Evolutionary conservation across 2,888 invertebrate species (phyloP).

Genomic region (Eurytoma californica): DNA sequence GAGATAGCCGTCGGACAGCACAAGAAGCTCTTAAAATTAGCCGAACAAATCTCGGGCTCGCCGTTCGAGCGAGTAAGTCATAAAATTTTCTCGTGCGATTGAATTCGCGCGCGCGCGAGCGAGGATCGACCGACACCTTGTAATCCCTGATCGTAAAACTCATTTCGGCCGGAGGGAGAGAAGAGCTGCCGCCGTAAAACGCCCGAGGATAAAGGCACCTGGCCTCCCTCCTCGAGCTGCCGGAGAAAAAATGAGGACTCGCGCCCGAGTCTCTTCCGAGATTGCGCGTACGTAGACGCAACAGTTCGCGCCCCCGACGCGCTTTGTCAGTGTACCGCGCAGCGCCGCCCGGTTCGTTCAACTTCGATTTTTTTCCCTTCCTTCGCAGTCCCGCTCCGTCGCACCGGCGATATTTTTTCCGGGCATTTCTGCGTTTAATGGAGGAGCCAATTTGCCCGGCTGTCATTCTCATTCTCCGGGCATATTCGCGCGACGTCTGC

Average conservation of each 20-base stretch:
- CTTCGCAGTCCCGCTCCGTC: not conserved
- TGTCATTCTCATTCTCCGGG: not conserved
- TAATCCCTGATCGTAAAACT: slow-evolving; percentile 52
- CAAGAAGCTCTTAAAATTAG: slow-evolving; percentile 29
- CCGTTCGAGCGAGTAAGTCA: not conserved
- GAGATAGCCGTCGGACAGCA: not conserved
- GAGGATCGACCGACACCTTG: slow-evolving; percentile 33
- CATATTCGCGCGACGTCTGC: not conserved
- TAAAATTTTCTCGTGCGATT: slow-evolving; percentile 50
- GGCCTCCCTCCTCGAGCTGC: slow-evolving; percentile 10
- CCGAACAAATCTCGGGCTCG: slow-evolving; percentile 15
- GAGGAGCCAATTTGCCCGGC: slow-evolving; percentile 8
- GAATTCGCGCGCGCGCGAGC: slow-evolving; percentile 30
- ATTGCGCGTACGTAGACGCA: slow-evolving; percentile 29
- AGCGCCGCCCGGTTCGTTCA: not conserved
- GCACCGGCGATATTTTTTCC: not conserved
- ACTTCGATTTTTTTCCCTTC: not conserved
- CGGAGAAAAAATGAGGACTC: not conserved
- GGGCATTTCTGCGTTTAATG: slow-evolving; percentile 7
- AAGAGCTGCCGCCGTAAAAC: slow-evolving; percentile 34
- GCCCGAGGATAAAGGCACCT: slow-evolving; percentile 47
- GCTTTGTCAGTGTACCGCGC: slow-evolving; percentile 46
- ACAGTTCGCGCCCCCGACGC: slow-evolving; percentile 19
- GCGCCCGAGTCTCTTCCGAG: slow-evolving; percentile 30
- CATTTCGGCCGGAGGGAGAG: slow-evolving; percentile 38